phyloP scores from a whole-genome alignment of 92 coral and sea anemone species.

The Porites evermanni region DNA sequence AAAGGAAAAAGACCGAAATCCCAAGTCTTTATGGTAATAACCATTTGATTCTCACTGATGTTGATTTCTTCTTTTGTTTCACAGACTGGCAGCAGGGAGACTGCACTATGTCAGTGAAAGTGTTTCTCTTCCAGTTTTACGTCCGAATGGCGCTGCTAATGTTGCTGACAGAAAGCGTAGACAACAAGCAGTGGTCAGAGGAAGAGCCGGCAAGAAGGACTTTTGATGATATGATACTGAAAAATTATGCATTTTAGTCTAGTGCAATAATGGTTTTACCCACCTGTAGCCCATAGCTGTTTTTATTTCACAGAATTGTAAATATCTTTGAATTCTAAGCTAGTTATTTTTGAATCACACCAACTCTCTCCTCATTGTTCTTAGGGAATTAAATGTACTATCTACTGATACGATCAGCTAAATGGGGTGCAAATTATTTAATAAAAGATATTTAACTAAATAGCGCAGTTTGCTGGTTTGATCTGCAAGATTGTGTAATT shows the following conservation, averaged over 20 bases:
- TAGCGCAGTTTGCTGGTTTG: not conserved
- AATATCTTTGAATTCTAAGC: constrained; percentile 8
- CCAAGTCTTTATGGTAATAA: not conserved
- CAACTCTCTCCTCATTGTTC: not conserved
- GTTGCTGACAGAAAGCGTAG: constrained; percentile 91
- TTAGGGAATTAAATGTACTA: not conserved
- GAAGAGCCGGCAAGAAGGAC: constrained; percentile 74
- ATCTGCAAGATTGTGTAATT: not conserved
- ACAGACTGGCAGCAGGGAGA: constrained; percentile 74
- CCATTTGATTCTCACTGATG: not conserved
- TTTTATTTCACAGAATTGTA: constrained; percentile 13
- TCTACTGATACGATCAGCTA: not conserved
- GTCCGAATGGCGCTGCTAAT: constrained; percentile 85
- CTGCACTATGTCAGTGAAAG: constrained; percentile 78
- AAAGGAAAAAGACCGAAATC: no score
- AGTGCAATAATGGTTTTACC: not conserved
- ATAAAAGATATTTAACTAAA: constrained; percentile 28
- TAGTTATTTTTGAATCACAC: not conserved
- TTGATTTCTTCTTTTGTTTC: constrained; percentile 1
- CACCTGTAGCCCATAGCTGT: not conserved
- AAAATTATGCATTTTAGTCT: constrained; percentile 21
- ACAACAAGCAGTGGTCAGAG: constrained; percentile 95
- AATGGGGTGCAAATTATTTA: constrained; percentile 39
- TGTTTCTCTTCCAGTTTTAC: constrained; percentile 88
- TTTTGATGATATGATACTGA: constrained; percentile 29